These are phyloP conservation scores for Diorhabda sublineata DNA, from an alignment of 1,140 invertebrate species.

Conservation along the genomic window DNA sequence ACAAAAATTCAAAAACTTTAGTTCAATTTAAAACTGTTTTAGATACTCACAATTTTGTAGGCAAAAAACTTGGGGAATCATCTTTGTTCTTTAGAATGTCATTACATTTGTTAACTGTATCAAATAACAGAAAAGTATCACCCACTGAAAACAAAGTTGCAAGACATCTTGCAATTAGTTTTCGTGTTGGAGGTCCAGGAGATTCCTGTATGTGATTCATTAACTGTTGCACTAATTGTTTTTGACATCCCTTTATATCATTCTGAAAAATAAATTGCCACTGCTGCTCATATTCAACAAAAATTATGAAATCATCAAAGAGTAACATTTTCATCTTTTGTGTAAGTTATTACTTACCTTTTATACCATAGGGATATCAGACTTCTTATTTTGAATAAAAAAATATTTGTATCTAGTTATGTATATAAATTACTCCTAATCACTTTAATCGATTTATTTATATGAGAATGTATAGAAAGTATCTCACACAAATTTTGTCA, in stretches of 20 bases:
- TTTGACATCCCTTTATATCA: conserved; percentile 95
- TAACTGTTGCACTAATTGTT: conserved; percentile 92
- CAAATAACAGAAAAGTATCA: conserved; percentile 94
- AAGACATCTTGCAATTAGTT: conserved; percentile 87
- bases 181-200: conserved; percentile 87
- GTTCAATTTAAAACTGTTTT: too few relatives aligned
- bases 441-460: too few relatives aligned
- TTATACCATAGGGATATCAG: too few relatives aligned
- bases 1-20: too few relatives aligned
- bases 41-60: conserved; percentile 85
- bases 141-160: conserved; percentile 95
- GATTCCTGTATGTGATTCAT: conserved; percentile 81
- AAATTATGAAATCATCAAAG: too few relatives aligned
- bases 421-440: too few relatives aligned
- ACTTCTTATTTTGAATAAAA: too few relatives aligned
- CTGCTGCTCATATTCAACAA: neutral
- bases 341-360: too few relatives aligned
- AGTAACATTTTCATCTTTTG: too few relatives aligned
- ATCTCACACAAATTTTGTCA: too few relatives aligned
- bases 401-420: too few relatives aligned
- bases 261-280: conserved; percentile 57
- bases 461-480: too few relatives aligned
- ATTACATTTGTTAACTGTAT: conserved; percentile 97
- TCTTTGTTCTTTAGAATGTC: conserved; percentile 96
- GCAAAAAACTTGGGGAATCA: conserved; percentile 91